Base-by-base conservation (phyloP, 2,888 invertebrate genomes). In the Chymomyza caudatula region DNA sequence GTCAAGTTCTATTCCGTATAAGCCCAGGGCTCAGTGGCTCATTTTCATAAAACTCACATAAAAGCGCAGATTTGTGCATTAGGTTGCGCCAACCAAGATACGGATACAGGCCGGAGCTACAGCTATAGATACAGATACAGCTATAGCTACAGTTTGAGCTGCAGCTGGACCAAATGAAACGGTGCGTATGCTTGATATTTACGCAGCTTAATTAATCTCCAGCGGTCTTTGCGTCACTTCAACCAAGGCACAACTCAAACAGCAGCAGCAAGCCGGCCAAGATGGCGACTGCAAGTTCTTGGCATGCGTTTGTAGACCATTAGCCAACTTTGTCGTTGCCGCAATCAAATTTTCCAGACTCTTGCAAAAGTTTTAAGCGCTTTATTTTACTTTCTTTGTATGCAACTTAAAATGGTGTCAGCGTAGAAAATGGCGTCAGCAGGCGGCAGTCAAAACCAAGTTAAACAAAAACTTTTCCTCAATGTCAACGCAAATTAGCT, bases 401-500 rank as follows among this genome's bases (percentile, higher is more conserved):
- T 47, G 47, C 47, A 17, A 15, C 47, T 47, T 47, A 8, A 47
- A 47, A 47, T 15, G 47, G 19, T 47, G 47, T 47, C 15, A 17
- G 47, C 47, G 47, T 17, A 17, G 47, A 47, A 19, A 47, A 47
- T 47, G 47, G 47, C 19, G 47, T 15, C 47, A 47, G 52, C 52
- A 22, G 29, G 29, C 51, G 19, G 51, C n/a, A 25, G 23, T 51
- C 70, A 56, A n/a, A 1, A 15, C 66, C 60, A 74, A 74, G 71
- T 71, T 63, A 65, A 76, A 74, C 73, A 76, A 74, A 69, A 74
- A 74, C 66, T 84, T 83, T 71, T 69, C 73, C 83, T 78, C 84
- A 84, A 78, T 76, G 86, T 87, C 82, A 47, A 86, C 85, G 82
- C 87, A 83, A 86, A 83, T 83, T 84, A 87, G 81, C 86, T 83